Evolutionary conservation across 2,113 vertebrate genomes (phyloP).

Genomic region (Stomatorhinus ivindoensis): DNA sequence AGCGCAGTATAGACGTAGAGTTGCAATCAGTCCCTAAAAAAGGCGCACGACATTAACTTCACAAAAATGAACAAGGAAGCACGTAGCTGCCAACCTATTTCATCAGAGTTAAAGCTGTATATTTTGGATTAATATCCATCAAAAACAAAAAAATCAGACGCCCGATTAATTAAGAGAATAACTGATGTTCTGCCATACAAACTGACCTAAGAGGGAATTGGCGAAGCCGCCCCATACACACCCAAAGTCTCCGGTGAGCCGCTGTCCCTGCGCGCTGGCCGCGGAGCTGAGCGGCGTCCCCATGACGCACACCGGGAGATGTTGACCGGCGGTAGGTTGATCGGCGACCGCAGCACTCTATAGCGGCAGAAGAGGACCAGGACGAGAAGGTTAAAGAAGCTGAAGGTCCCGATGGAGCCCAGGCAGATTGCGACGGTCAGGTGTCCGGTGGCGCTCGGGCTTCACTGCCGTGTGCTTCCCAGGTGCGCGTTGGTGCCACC

Average conservation of each 20-base stretch:
- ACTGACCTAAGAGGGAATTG: conserved; percentile 72
- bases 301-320: conserved; percentile 69
- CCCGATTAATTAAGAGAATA: background rate
- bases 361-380: conserved; percentile 68
- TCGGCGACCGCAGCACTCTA: conserved; percentile 67
- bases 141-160: background rate
- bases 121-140: background rate
- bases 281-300: conserved; percentile 76
- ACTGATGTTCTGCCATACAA: background rate
- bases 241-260: conserved; percentile 65
- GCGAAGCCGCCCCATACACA: conserved; percentile 76
- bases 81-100: background rate
- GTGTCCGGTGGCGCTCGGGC: conserved; percentile 60
- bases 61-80: background rate
- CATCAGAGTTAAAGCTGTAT: background rate
- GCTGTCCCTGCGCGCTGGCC: conserved; percentile 63
- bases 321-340: conserved; percentile 72
- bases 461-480: conserved; percentile 33
- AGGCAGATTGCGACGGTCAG: conserved; percentile 60
- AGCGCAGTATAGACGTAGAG: background rate
- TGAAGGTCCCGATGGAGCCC: conserved; percentile 58
- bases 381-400: conserved; percentile 63
- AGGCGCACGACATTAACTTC: background rate
- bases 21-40: background rate
- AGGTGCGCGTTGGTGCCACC: conserved; percentile 41